Percentiles rank a stretch among this genome's conserved stretches.
These are phyloP conservation scores for Xylocampa areola DNA, from an alignment of 2,888 invertebrate species.

Conservation along the genomic window DNA sequence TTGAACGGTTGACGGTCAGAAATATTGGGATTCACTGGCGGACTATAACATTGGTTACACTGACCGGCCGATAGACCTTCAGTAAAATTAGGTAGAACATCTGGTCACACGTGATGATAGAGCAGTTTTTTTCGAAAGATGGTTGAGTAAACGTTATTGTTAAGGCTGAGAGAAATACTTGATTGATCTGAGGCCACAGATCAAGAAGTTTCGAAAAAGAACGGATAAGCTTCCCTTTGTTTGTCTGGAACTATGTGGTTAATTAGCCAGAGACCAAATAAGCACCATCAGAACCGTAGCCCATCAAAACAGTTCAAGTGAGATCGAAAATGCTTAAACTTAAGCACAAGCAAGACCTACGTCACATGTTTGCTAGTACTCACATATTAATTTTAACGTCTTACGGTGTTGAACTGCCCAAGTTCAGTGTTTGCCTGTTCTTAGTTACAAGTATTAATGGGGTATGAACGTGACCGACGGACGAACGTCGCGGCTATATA, in stretches of 20 bases:
- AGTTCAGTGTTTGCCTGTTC: conserved; percentile 61
- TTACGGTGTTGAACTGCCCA: conserved; percentile 45
- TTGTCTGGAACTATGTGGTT: background rate
- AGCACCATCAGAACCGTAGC: background rate
- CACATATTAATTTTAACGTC: conserved; percentile 44
- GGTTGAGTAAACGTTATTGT: no score
- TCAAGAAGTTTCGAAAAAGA: no score
- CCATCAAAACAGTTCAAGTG: conserved; percentile 8
- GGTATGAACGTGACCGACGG: conserved; percentile 76
- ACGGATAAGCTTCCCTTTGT: no score
- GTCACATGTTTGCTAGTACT: conserved; percentile 14
- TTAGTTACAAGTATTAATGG: conserved; percentile 80
- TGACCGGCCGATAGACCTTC: no score
- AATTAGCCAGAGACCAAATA: background rate
- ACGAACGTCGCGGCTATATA: conserved; percentile 73
- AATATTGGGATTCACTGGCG: no score
- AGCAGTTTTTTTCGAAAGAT: no score
- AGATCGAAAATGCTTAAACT: conserved; percentile 26
- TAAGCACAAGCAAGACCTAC: conserved; percentile 15
- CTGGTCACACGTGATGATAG: no score
- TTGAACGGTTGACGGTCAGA: no score
- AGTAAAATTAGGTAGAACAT: no score
- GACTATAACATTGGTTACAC: no score
- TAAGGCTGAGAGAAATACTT: no score
- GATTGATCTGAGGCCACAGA: no score